phyloP scores from a whole-genome alignment of 1,140 invertebrate genomes.

The Lepidotrigona ventralis region DNA sequence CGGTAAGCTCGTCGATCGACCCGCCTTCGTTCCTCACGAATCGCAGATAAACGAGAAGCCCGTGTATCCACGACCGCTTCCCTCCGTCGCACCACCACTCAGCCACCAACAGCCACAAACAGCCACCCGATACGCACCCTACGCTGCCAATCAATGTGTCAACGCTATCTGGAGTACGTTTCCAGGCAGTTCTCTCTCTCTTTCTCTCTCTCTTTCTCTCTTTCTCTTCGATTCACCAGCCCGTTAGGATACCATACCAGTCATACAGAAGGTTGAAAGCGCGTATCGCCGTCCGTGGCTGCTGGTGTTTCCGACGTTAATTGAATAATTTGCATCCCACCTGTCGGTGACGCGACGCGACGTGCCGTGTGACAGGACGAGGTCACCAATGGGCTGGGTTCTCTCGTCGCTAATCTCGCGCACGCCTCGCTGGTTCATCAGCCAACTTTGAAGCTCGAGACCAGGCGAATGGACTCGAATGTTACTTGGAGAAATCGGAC shows the following conservation, averaged over 20 bases:
- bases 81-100: background rate
- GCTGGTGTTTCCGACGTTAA: slow-evolving; percentile 68
- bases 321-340: slow-evolving; percentile 77
- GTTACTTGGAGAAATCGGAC: background rate
- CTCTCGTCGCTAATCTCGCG: slow-evolving; percentile 12
- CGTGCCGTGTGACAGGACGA: slow-evolving; percentile 31
- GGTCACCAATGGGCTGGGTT: slow-evolving; percentile 18
- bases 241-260: background rate
- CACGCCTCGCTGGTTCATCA: background rate
- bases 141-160: slow-evolving; percentile 71
- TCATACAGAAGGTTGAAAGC: background rate
- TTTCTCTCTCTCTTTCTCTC: background rate
- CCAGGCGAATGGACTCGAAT: slow-evolving; percentile 38
- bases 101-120: background rate
- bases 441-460: slow-evolving; percentile 34
- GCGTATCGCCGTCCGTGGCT: slow-evolving; percentile 36
- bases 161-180: slow-evolving; percentile 65
- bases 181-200: slow-evolving; percentile 30
- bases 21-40: background rate
- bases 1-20: slow-evolving; percentile 5
- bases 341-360: slow-evolving; percentile 27
- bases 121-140: slow-evolving; percentile 54
- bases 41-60: slow-evolving; percentile 38
- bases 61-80: slow-evolving; percentile 16
- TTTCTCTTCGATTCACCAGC: slow-evolving; percentile 24